Evolutionary conservation across 2,888 invertebrate genomes (phyloP), one percentile per base, ranked within the genome.

Genomic region (Eupithecia pulchellata): DNA sequence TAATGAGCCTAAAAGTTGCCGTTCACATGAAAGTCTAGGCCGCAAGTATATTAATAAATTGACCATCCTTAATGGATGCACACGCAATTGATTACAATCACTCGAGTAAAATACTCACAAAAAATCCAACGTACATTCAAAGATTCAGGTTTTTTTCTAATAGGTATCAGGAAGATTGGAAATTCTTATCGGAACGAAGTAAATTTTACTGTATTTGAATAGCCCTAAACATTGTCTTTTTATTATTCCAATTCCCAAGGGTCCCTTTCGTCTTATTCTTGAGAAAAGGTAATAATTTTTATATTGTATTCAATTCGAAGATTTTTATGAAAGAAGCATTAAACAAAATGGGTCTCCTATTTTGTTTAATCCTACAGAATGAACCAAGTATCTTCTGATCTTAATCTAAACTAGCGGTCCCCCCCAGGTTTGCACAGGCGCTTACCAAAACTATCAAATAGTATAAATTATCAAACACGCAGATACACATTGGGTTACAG

Each of bases 111-210:
- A 4, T n/a, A n/a, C n/a, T 39, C n/a, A 39, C n/a, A 39, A 6
- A 39, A 39, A n/a, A n/a, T 11, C 4, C 52, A 13, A 52, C 13
- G 13, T 3, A 25, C 52, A 52, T 25, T 52, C 52, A 52, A 52
- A 52, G 25, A 25, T 52, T 11, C 52, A 52, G 52, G 4, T 25
- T 13, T 11, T 11, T 47, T 52, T 52, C n/a, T n/a, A n/a, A n/a
- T n/a, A n/a, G 52, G 25, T 13, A 25, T 52, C 20, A 25, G 52
- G 13, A 52, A 52, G 52, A 52, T 52, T 52, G 52, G 34, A 36
- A 64, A 60, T 67, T 17, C 60, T 52, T 61, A 67, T 52, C 61
- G 29, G 25, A 67, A n/a, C 62, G 47, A 67, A 30, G 47, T 67
- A 47, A 61, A 67, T 52, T 61, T 61, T 67, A 67, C 52, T 67